Evolutionary conservation across 2,888 invertebrate genomes (phyloP).

Genomic region (Eristalis arbustorum): DNA sequence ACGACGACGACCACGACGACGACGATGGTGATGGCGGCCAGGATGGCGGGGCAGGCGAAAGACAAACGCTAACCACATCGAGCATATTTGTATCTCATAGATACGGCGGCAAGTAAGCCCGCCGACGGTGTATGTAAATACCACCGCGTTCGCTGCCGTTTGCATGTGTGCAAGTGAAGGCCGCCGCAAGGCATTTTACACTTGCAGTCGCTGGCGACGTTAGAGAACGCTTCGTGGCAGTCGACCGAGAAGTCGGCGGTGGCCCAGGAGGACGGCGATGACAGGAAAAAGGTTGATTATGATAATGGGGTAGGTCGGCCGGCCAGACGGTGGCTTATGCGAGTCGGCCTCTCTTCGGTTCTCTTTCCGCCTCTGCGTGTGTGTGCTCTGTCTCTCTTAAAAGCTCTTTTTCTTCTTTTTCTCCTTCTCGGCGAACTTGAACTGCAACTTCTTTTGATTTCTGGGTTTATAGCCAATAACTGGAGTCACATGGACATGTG

Average conservation of each 20-base stretch:
- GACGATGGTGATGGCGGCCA: not conserved
- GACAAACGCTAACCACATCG: constrained; percentile 15
- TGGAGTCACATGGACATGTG: constrained; percentile 6
- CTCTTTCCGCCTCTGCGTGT: constrained; percentile 22
- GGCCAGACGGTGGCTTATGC: constrained; percentile 17
- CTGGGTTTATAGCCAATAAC: constrained; percentile 21
- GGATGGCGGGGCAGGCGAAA: not conserved
- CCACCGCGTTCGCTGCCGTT: not conserved
- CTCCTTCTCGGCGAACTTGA: not conserved
- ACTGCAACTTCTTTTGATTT: constrained; percentile 8
- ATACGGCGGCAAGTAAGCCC: constrained; percentile 16
- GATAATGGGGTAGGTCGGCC: constrained; percentile 66
- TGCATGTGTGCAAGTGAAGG: constrained; percentile 64
- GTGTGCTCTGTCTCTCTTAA: constrained; percentile 46
- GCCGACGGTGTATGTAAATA: constrained; percentile 25
- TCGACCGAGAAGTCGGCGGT: not conserved
- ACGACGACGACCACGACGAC: not conserved
- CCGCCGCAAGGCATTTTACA: constrained; percentile 68
- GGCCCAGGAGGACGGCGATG: constrained; percentile 11
- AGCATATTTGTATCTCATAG: constrained; percentile 49
- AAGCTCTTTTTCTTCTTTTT: constrained; percentile 46
- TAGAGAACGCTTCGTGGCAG: constrained; percentile 19
- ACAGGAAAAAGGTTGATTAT: constrained; percentile 35
- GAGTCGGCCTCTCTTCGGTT: constrained; percentile 55
- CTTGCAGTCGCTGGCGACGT: constrained; percentile 54